Evolutionary conservation across 2,797 vertebrate species (phyloP).

Genomic region (Coendou prehensilis): DNA sequence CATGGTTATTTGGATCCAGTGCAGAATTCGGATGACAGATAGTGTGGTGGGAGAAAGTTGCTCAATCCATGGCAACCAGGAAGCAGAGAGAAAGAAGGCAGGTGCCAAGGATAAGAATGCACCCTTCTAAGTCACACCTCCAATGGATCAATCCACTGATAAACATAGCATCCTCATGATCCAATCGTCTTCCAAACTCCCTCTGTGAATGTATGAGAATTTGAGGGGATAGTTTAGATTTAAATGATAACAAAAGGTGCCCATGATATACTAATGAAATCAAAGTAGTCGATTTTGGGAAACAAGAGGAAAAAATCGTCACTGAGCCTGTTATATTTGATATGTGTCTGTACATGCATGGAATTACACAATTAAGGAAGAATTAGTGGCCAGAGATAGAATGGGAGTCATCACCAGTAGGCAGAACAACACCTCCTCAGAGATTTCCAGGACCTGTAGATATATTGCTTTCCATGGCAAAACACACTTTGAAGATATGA

Average conservation of each 20-base stretch:
- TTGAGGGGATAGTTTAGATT: neutral
- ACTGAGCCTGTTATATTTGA: neutral
- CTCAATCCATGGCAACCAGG: neutral
- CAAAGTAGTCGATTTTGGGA: rapidly evolving
- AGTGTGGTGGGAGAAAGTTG: neutral
- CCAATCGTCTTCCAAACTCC: neutral
- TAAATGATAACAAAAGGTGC: neutral
- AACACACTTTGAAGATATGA: neutral
- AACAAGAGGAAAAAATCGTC: neutral
- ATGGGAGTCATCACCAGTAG: neutral
- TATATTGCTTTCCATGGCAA: neutral
- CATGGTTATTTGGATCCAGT: neutral
- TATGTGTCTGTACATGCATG: neutral
- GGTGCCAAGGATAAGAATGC: neutral
- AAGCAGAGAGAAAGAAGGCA: neutral
- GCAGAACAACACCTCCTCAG: neutral
- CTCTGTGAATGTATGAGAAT: neutral
- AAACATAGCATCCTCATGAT: neutral
- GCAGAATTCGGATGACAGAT: neutral
- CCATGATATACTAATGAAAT: no score
- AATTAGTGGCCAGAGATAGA: neutral
- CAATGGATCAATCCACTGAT: neutral
- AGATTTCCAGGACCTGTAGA: neutral
- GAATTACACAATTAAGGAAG: neutral
- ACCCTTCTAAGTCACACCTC: neutral